Conservation (phyloP, 2,888 invertebrate species). For the Aleiodes leptofemur region DNA sequence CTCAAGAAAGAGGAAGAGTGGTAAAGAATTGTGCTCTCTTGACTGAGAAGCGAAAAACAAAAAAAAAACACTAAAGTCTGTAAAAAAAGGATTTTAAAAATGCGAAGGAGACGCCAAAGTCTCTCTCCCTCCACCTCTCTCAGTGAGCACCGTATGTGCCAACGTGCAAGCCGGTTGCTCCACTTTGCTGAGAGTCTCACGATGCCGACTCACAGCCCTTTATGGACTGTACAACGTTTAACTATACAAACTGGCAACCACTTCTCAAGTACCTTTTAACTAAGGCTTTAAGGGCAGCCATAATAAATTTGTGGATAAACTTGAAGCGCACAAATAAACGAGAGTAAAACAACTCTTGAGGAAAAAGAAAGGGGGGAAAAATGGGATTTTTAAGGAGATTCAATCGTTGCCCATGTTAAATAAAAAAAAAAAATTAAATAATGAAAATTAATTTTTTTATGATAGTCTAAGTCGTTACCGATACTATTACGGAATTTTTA, state of each 20-base stretch:
- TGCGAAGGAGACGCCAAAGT: constrained; percentile 57
- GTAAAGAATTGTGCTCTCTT: constrained; percentile 42
- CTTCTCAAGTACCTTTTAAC: constrained; percentile 63
- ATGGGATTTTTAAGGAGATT: too few species aligned
- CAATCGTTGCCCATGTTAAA: too few species aligned
- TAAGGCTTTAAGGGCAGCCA: constrained; percentile 68
- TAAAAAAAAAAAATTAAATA: too few species aligned
- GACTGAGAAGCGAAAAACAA: constrained; percentile 37
- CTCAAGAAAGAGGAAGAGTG: constrained; percentile 38
- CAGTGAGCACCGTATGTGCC: constrained; percentile 59
- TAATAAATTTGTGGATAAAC: constrained; percentile 67
- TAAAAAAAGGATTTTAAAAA: constrained; percentile 45
- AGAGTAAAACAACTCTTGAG: too few species aligned
- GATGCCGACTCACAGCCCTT: constrained; percentile 57
- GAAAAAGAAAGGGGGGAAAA: too few species aligned
- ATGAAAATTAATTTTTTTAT: too few species aligned
- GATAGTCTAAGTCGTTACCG: too few species aligned
- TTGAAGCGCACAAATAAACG: too few species aligned
- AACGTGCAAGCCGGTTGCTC: constrained; percentile 59
- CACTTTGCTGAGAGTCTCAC: constrained; percentile 68
- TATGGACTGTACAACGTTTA: constrained; percentile 48
- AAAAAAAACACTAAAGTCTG: constrained; percentile 22
- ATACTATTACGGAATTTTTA: too few species aligned
- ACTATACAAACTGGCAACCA: constrained; percentile 51
- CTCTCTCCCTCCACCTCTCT: constrained; percentile 41